Conservation (phyloP, 2,113 vertebrate genomes). For the Nibea albiflora region DNA sequence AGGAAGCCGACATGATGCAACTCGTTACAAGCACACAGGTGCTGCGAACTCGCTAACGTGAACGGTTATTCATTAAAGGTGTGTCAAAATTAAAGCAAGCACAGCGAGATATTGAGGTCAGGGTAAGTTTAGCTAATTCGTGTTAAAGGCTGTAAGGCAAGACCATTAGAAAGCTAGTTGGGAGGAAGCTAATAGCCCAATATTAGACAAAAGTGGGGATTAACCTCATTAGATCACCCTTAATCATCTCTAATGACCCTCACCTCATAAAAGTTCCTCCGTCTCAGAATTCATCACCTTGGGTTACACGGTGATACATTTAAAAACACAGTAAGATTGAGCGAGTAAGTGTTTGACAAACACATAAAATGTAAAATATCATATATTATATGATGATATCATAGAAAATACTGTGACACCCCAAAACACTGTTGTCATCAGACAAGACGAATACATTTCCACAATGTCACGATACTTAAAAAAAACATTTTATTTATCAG, state of each 20-base stretch:
- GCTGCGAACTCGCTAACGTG: not conserved
- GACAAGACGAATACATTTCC: not conserved
- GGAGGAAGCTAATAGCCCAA: slow-evolving; percentile 59
- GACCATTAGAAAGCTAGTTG: slow-evolving; percentile 67
- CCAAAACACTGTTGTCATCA: too few relatives aligned
- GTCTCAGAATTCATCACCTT: slow-evolving; percentile 53
- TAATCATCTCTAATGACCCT: slow-evolving; percentile 64
- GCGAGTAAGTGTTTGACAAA: slow-evolving; percentile 13
- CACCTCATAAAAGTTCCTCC: slow-evolving; percentile 67
- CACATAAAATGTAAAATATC: slow-evolving; percentile 11
- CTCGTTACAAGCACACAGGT: not conserved
- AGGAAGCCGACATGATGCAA: not conserved
- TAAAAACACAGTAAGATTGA: slow-evolving; percentile 28
- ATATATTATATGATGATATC: not conserved
- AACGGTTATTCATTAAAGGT: slow-evolving; percentile 27
- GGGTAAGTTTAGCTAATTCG: slow-evolving; percentile 63
- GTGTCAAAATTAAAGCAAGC: slow-evolving; percentile 54
- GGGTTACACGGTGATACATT: slow-evolving; percentile 37
- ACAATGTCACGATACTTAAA: not conserved
- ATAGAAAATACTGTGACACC: not conserved
- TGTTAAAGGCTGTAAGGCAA: slow-evolving; percentile 60
- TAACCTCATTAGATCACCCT: slow-evolving; percentile 64
- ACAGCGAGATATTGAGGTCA: slow-evolving; percentile 61
- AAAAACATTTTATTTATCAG: slow-evolving; percentile 6
- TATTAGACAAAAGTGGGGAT: slow-evolving; percentile 68